Conservation (phyloP, 2,888 invertebrate species). For the Pachliopta kotzebuea region DNA sequence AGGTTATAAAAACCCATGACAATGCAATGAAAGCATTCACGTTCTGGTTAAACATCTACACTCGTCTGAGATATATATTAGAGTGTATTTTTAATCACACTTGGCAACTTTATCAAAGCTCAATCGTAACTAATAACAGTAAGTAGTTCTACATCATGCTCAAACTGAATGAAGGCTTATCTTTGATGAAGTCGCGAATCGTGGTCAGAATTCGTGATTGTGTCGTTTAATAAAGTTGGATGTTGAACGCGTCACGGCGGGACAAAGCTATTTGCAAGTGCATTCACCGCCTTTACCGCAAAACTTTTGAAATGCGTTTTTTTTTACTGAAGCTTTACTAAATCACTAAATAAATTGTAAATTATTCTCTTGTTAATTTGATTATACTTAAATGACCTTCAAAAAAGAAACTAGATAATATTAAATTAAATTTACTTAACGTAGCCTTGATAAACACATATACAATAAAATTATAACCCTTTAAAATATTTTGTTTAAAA, state of each 20-base stretch:
- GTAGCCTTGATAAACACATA: too few relatives aligned
- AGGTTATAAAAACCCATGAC: background rate
- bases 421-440: too few relatives aligned
- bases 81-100: background rate
- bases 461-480: too few relatives aligned
- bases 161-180: slow-evolving; percentile 49
- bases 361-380: background rate
- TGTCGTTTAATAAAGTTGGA: slow-evolving; percentile 63
- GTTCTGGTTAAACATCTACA: background rate
- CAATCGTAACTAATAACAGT: slow-evolving; percentile 22
- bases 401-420: background rate
- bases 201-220: slow-evolving; percentile 69
- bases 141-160: slow-evolving; percentile 35
- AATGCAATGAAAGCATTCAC: too few relatives aligned
- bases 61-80: too few relatives aligned
- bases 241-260: slow-evolving; percentile 51
- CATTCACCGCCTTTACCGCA: slow-evolving; percentile 51
- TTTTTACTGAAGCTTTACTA: slow-evolving; percentile 36
- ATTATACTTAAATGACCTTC: background rate
- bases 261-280: slow-evolving; percentile 54
- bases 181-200: slow-evolving; percentile 60
- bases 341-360: background rate
- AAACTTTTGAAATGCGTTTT: slow-evolving; percentile 58
- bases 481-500: too few relatives aligned
- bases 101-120: slow-evolving; percentile 2